Evolutionary conservation across 2,888 invertebrate genomes (phyloP).

Genomic region (Globia sparganii): DNA sequence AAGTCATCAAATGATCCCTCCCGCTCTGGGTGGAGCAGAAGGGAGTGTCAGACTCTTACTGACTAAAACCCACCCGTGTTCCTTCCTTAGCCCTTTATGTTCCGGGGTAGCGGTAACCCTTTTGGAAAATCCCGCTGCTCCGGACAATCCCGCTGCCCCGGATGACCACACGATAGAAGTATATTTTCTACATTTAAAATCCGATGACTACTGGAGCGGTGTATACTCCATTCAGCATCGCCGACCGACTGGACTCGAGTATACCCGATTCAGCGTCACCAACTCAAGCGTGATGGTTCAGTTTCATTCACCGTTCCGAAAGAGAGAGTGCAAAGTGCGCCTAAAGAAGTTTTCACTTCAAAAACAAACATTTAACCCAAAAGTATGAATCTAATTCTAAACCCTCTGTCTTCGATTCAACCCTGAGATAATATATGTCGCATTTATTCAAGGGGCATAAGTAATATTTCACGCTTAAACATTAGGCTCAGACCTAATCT

Average conservation of each 20-base stretch:
- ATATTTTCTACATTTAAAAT: too few relatives aligned
- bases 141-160: too few relatives aligned
- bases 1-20: too few relatives aligned
- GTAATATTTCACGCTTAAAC: slow-evolving; percentile 59
- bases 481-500: slow-evolving; percentile 58
- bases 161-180: too few relatives aligned
- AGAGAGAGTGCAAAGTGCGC: not conserved
- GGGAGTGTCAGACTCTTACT: too few relatives aligned
- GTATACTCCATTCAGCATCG: not conserved
- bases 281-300: not conserved
- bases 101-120: too few relatives aligned
- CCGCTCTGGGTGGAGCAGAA: too few relatives aligned
- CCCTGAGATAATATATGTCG: slow-evolving; percentile 48
- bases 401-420: slow-evolving; percentile 26
- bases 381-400: slow-evolving; percentile 25
- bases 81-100: too few relatives aligned
- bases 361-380: slow-evolving; percentile 2
- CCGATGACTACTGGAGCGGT: not conserved
- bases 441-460: slow-evolving; percentile 54
- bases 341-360: not conserved
- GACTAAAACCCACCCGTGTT: too few relatives aligned
- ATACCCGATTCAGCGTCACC: not conserved
- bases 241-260: not conserved
- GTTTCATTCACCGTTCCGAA: not conserved
- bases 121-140: too few relatives aligned